A percentile compares a stretch with the other conserved stretches of the same genome.
Conservation (phyloP, 2,113 vertebrate species). For the Antechinus flavipes region DNA sequence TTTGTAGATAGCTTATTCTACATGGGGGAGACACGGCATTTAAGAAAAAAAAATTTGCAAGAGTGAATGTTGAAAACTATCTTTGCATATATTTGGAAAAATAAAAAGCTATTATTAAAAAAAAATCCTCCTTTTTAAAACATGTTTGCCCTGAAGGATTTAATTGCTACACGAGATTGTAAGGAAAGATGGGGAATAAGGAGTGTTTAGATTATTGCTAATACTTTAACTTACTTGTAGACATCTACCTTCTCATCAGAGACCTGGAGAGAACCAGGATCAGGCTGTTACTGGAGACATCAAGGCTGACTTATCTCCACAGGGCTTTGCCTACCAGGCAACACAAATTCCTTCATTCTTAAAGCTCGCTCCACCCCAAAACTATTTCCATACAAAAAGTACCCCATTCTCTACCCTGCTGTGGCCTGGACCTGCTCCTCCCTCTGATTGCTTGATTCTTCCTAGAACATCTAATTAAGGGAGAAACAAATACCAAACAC, state of each 20-base stretch:
- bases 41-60: slow-evolving; percentile 2
- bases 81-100: no score
- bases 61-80: no score
- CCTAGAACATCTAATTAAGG: not conserved
- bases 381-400: not conserved
- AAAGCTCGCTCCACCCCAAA: not conserved
- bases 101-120: no score
- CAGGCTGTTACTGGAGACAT: not conserved
- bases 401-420: not conserved
- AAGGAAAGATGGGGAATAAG: not conserved
- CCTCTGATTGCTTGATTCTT: not conserved
- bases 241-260: not conserved
- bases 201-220: not conserved
- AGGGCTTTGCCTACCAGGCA: not conserved
- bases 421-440: not conserved
- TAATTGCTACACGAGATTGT: not conserved
- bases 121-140: not conserved
- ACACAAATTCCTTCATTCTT: not conserved
- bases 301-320: not conserved
- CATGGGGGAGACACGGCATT: not conserved
- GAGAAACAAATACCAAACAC: not conserved
- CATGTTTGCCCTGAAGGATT: not conserved
- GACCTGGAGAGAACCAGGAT: not conserved
- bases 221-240: not conserved
- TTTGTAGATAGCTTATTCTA: slow-evolving; percentile 64